Evolutionary conservation across 2,113 vertebrate genomes (phyloP).

Genomic region (Bubo blakistoni): DNA sequence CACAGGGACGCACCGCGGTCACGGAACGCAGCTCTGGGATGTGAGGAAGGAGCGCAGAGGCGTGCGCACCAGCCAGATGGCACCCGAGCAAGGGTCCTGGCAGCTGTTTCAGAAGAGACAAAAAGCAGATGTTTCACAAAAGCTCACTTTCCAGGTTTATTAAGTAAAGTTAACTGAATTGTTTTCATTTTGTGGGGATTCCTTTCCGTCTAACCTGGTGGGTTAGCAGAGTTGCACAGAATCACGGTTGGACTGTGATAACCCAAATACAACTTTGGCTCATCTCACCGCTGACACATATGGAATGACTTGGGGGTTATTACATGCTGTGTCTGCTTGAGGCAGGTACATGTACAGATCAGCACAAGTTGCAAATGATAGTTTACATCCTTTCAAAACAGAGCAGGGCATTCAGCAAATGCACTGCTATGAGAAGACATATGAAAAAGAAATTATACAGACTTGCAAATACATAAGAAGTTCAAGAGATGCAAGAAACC

Average conservation of each 20-base stretch:
- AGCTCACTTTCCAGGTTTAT: constrained; percentile 70
- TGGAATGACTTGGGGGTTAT: constrained; percentile 66
- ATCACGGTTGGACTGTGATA: constrained; percentile 66
- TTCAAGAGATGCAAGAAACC: constrained; percentile 64
- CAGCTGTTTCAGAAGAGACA: constrained; percentile 20
- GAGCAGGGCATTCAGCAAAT: constrained; percentile 60
- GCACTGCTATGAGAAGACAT: constrained; percentile 63
- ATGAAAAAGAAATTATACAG: constrained; percentile 63
- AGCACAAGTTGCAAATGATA: constrained; percentile 67
- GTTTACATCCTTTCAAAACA: constrained; percentile 66
- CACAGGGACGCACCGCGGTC: background rate
- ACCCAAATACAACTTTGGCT: constrained; percentile 72
- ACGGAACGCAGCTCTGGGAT: accelerated
- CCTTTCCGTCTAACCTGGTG: background rate
- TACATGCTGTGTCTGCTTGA: constrained; percentile 71
- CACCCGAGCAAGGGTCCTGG: background rate
- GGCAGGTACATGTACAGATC: constrained; percentile 69
- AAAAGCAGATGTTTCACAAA: constrained; percentile 68
- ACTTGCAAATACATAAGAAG: constrained; percentile 64
- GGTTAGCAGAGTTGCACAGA: constrained; percentile 58
- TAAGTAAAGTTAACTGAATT: constrained; percentile 70
- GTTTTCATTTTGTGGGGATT: constrained; percentile 59
- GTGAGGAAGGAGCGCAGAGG: background rate
- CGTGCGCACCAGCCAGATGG: accelerated
- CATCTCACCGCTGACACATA: constrained; percentile 66